These are phyloP conservation scores for Myotis daubentonii DNA, from an alignment of 2,797 vertebrate species.

Conservation along the genomic window DNA sequence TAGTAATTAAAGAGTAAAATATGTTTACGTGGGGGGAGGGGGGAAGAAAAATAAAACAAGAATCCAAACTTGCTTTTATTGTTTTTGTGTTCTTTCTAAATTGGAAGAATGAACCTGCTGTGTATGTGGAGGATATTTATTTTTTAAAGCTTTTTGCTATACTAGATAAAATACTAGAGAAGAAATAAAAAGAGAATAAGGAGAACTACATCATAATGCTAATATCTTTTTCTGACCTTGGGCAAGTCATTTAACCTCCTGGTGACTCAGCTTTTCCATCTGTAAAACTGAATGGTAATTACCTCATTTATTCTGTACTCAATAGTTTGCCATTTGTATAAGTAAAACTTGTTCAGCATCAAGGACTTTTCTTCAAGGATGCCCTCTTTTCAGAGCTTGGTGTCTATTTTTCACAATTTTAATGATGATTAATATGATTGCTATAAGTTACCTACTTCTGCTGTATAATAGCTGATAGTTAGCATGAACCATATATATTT, in stretches of 20 bases:
- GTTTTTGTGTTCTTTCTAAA: neutral
- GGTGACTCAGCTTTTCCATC: slow-evolving; percentile 77
- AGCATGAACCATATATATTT: neutral
- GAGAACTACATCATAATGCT: neutral
- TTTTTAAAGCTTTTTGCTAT: neutral
- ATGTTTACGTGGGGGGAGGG: neutral
- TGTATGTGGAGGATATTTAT: neutral
- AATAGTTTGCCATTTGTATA: slow-evolving; percentile 70
- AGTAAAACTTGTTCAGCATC: slow-evolving; percentile 60
- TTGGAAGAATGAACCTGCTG: neutral
- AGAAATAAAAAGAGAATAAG: slow-evolving; percentile 17
- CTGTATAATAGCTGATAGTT: neutral
- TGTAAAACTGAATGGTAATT: slow-evolving; percentile 74
- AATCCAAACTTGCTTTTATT: neutral
- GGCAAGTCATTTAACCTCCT: slow-evolving; percentile 68
- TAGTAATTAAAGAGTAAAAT: slow-evolving; percentile 41
- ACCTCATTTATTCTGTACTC: slow-evolving; percentile 75
- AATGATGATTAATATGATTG: slow-evolving; percentile 64
- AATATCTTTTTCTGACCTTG: slow-evolving; percentile 67
- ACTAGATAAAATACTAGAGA: slow-evolving; percentile 3
- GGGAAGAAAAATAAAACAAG: neutral
- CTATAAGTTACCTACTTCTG: neutral
- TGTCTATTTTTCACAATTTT: slow-evolving; percentile 70
- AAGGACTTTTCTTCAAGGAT: slow-evolving; percentile 78
- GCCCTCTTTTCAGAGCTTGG: slow-evolving; percentile 30